Conservation (phyloP, 92 coral and sea anemone genomes). For the Palythoa caribaeorum region DNA sequence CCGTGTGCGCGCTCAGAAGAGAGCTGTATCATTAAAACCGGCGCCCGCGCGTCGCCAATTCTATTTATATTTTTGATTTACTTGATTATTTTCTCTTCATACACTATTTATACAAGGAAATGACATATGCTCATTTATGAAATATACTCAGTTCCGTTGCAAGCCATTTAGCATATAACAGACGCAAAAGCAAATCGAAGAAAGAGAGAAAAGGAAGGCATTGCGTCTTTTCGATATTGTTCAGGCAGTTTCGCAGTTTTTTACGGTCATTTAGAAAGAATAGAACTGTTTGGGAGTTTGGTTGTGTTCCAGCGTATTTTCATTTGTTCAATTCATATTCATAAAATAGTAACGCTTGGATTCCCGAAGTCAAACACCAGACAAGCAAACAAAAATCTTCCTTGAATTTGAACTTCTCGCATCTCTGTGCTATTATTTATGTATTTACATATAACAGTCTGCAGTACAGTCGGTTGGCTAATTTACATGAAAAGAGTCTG, state of each 20-base stretch:
- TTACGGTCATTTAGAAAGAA: not conserved
- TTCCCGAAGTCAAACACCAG: not conserved
- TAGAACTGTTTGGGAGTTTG: not conserved
- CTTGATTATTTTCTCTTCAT: slow-evolving; percentile 49
- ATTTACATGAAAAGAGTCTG: not conserved
- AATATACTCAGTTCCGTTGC: slow-evolving; percentile 15
- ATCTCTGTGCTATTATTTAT: too few species aligned
- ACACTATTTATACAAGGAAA: slow-evolving; percentile 39
- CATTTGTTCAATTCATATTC: too few species aligned
- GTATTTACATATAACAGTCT: too few species aligned
- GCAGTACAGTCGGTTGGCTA: not conserved
- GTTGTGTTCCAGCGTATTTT: not conserved
- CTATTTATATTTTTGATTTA: slow-evolving; percentile 41
- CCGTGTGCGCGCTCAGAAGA: slow-evolving; percentile 3
- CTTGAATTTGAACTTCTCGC: not conserved
- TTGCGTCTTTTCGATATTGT: not conserved
- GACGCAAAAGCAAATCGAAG: not conserved
- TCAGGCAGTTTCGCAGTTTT: not conserved
- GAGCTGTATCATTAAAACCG: slow-evolving; percentile 29
- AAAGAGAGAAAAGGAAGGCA: not conserved
- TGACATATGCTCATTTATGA: slow-evolving; percentile 40
- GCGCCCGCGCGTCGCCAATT: slow-evolving; percentile 51
- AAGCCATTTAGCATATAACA: not conserved
- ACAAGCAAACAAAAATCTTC: not conserved
- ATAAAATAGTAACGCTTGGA: not conserved